Evolutionary conservation across 2,797 vertebrate genomes (phyloP).

Genomic region (Botia kubotai): DNA sequence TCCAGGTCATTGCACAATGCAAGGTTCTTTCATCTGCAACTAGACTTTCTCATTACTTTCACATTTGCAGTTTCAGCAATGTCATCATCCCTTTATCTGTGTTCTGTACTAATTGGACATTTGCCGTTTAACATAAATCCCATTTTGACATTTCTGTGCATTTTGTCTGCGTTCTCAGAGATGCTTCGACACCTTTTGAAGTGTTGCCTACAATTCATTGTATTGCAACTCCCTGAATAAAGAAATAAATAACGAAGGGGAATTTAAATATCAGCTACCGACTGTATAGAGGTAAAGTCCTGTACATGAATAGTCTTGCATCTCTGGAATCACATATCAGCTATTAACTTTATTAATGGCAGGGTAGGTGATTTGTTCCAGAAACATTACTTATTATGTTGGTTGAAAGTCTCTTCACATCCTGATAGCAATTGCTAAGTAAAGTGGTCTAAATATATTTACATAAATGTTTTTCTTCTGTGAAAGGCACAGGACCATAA

Average conservation of each 20-base stretch:
- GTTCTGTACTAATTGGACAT: constrained; percentile 7
- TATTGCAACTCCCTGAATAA: background rate
- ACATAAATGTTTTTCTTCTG: too few relatives aligned
- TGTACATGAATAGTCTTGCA: background rate
- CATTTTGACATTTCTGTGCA: background rate
- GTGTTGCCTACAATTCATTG: background rate
- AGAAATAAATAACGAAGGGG: background rate
- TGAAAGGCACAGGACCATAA: too few relatives aligned
- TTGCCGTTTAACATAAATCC: constrained; percentile 17
- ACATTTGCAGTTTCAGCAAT: background rate
- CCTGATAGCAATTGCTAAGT: too few relatives aligned
- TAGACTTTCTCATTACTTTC: constrained; percentile 9
- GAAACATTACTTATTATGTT: too few relatives aligned
- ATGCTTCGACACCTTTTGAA: constrained; percentile 5
- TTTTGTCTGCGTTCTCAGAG: constrained; percentile 2
- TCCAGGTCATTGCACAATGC: background rate
- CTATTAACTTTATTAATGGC: background rate
- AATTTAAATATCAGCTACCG: background rate
- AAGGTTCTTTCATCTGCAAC: background rate
- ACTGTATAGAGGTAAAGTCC: background rate
- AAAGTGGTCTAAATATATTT: too few relatives aligned
- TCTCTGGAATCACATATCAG: constrained; percentile 1
- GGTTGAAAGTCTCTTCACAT: too few relatives aligned
- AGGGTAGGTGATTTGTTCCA: too few relatives aligned
- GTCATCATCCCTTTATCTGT: constrained; percentile 9